Conservation (phyloP, 1,140 invertebrate species). For the Drosophila baimaii region DNA sequence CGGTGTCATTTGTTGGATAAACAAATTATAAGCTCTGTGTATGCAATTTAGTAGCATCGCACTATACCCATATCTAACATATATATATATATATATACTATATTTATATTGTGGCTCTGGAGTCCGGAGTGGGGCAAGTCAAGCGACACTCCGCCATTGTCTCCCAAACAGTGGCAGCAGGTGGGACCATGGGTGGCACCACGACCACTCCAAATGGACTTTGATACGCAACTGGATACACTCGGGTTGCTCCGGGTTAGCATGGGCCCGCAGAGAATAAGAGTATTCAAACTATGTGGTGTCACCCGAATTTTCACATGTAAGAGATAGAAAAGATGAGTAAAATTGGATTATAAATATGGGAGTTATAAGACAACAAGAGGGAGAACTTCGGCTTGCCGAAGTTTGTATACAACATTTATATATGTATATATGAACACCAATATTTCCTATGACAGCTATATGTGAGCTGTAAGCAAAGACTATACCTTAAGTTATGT, state of each 20-base stretch:
- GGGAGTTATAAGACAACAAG: no score
- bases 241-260: neutral
- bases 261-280: no score
- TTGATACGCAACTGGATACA: neutral
- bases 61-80: neutral
- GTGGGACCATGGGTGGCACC: neutral
- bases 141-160: constrained; percentile 8
- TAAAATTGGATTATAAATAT: neutral
- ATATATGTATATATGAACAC: no score
- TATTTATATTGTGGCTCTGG: neutral
- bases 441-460: no score
- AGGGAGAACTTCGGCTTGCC: no score
- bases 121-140: constrained; percentile 2
- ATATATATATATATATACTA: neutral
- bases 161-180: neutral
- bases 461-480: no score
- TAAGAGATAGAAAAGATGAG: neutral
- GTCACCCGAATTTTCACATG: no score
- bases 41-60: constrained; percentile 25
- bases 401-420: no score
- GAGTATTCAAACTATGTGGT: no score
- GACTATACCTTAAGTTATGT: no score
- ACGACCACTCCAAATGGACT: neutral
- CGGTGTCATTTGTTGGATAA: constrained; percentile 31
- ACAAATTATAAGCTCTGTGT: constrained; percentile 44